Percentiles rank a stretch among this genome's conserved stretches.
Evolutionary conservation across 2,888 invertebrate species (phyloP).

Genomic region (Clanis bilineata): DNA sequence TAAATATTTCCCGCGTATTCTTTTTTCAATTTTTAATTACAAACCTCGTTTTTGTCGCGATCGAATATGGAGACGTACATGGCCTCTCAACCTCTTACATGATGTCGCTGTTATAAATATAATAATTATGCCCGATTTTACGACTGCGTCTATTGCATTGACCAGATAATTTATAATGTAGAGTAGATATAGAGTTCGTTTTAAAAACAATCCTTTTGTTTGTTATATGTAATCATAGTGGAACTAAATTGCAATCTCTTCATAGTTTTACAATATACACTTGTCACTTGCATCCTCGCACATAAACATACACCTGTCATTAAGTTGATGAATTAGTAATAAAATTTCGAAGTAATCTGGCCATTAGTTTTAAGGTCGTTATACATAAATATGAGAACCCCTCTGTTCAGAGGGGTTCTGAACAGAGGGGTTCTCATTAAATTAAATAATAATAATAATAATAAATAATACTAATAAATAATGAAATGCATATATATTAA

Average conservation of each 20-base stretch:
- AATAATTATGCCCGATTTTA: too few species aligned
- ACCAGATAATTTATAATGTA: too few species aligned
- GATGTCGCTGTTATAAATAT: background rate
- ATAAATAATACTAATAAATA: too few species aligned
- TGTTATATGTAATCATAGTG: too few species aligned
- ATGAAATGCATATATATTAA: too few species aligned
- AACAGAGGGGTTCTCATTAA: too few species aligned
- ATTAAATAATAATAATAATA: too few species aligned
- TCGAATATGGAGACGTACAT: background rate
- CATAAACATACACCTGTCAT: slow-evolving; percentile 20
- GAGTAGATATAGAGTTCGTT: background rate
- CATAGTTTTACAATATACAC: background rate
- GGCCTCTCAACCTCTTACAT: background rate
- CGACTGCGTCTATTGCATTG: too few species aligned
- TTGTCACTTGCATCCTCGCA: background rate
- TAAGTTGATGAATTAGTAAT: slow-evolving; percentile 26
- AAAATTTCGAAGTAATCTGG: slow-evolving; percentile 48
- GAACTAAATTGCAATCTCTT: too few species aligned
- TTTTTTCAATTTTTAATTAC: background rate
- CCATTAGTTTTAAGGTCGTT: slow-evolving; percentile 53
- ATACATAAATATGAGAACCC: slow-evolving; percentile 58
- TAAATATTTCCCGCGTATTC: slow-evolving; percentile 17
- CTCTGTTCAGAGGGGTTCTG: too few species aligned
- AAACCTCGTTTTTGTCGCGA: background rate
- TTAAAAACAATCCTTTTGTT: too few species aligned